Evolutionary conservation across 2,888 invertebrate species (phyloP).

Genomic region (Nymphalis polychloros): DNA sequence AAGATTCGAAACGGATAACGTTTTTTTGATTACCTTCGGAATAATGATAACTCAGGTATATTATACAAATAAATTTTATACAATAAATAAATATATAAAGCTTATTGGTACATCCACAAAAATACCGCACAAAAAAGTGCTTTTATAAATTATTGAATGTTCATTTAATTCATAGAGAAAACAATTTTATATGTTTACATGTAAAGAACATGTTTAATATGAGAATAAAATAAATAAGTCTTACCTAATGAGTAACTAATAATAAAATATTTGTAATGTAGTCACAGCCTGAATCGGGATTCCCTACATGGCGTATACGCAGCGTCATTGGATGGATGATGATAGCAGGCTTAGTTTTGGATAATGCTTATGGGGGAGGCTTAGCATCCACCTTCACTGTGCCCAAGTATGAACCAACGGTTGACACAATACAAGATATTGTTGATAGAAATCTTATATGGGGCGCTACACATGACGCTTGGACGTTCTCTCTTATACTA

Average conservation of each 20-base stretch:
- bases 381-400: constrained; percentile 85
- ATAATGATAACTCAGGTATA: constrained; percentile 63
- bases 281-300: constrained; percentile 52
- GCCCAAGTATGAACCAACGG: constrained; percentile 83
- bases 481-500: constrained; percentile 82
- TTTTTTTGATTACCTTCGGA: constrained; percentile 64
- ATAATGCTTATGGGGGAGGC: constrained; percentile 85
- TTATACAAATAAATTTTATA: too few relatives aligned
- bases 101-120: too few relatives aligned
- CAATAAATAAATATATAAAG: too few relatives aligned
- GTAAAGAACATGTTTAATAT: too few relatives aligned
- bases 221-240: too few relatives aligned
- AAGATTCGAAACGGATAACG: constrained; percentile 50
- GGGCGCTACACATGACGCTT: constrained; percentile 86
- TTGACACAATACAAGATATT: constrained; percentile 84
- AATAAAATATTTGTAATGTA: constrained; percentile 39
- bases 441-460: constrained; percentile 80
- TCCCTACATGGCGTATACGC: constrained; percentile 61
- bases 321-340: constrained; percentile 76
- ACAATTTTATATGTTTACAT: too few relatives aligned
- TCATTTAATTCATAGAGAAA: too few relatives aligned
- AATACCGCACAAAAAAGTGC: too few relatives aligned
- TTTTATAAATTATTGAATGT: too few relatives aligned
- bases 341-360: constrained; percentile 81
- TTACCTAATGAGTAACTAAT: neutral